Evolutionary conservation across 2,113 vertebrate species (phyloP).

Genomic region (Psophia crepitans): DNA sequence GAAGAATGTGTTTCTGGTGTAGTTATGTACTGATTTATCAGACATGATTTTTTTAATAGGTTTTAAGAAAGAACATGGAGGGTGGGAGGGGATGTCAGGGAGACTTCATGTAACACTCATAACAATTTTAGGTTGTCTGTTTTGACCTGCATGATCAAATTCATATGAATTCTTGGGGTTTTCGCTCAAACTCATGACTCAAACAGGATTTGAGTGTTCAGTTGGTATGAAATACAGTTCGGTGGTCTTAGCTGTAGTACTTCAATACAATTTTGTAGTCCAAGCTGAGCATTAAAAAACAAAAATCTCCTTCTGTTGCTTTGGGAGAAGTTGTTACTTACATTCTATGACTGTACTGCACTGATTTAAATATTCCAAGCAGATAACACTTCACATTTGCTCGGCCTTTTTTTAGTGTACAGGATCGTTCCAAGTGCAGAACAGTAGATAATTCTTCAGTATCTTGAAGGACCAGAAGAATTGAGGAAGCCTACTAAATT

Average conservation of each 20-base stretch:
- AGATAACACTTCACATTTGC: neutral
- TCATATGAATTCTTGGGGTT: neutral
- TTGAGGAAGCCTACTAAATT: neutral
- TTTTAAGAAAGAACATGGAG: neutral
- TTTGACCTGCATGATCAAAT: neutral
- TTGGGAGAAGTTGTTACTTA: neutral
- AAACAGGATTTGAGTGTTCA: neutral
- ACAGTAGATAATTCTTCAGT: neutral
- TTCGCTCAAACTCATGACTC: neutral
- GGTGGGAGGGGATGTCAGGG: neutral
- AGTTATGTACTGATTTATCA: neutral
- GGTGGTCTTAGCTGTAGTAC: neutral
- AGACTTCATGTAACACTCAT: neutral
- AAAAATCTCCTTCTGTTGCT: neutral
- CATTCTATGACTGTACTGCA: too few relatives aligned
- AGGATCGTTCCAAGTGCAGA: neutral
- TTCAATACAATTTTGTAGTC: too few relatives aligned
- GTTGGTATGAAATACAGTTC: neutral
- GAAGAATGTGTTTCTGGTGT: neutral
- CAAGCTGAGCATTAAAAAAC: too few relatives aligned
- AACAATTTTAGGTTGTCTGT: neutral
- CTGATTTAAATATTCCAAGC: neutral
- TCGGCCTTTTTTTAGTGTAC: neutral
- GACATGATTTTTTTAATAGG: neutral
- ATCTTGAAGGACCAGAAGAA: neutral